phyloP scores from a whole-genome alignment of 2,797 vertebrate species.

The Sciurus carolinensis region DNA sequence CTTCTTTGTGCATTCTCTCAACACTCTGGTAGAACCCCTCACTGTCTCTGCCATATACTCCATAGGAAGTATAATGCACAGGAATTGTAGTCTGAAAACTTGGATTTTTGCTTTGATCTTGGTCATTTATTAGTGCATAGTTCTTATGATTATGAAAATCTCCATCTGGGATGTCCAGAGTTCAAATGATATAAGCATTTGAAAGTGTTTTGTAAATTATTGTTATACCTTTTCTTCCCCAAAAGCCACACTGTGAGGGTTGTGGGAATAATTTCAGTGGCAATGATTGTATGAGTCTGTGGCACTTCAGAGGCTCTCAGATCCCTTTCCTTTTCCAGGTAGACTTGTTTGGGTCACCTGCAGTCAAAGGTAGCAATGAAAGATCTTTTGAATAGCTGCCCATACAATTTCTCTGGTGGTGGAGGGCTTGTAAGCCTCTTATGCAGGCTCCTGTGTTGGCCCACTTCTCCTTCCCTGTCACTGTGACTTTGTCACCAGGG shows the following conservation, averaged over 20 bases:
- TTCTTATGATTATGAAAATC: constrained; percentile 33
- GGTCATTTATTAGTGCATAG: not conserved
- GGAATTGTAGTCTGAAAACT: not conserved
- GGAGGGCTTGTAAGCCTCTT: not conserved
- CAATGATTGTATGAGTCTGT: constrained; percentile 43
- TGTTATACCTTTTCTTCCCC: constrained; percentile 27
- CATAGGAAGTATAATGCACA: not conserved
- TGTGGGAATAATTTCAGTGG: constrained; percentile 42
- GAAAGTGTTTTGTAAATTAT: constrained; percentile 60
- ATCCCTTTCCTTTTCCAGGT: not conserved
- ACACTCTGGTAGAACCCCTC: not conserved
- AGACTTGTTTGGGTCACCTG: not conserved
- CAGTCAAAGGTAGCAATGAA: not conserved
- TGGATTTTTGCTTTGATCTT: constrained; percentile 44
- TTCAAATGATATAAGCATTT: constrained; percentile 43
- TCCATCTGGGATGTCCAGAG: constrained; percentile 14
- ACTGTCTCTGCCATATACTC: not conserved
- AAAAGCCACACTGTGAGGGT: constrained; percentile 7
- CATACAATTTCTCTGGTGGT: not conserved
- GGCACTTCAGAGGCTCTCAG: not conserved
- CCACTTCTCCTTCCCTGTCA: not conserved
- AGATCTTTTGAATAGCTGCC: not conserved
- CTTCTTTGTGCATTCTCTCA: not conserved
- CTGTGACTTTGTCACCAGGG: not conserved
- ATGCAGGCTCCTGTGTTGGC: not conserved